These are phyloP conservation scores for Phycodurus eques DNA, from an alignment of 2,113 vertebrate genomes.

Conservation along the genomic window DNA sequence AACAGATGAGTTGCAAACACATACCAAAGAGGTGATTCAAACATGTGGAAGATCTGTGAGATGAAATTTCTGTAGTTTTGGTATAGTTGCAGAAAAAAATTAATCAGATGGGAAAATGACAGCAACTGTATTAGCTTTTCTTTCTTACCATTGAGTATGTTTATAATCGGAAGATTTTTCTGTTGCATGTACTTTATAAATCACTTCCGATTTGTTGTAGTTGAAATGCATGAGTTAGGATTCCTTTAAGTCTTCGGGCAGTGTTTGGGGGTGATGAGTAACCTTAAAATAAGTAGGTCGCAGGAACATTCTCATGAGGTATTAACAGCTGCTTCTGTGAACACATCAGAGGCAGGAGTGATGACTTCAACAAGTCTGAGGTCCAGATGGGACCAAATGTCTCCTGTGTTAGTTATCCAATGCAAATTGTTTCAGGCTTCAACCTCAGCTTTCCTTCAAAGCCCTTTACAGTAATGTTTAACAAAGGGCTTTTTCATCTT, in stretches of 20 bases:
- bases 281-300: not conserved
- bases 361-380: constrained; percentile 29
- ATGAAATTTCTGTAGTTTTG: not conserved
- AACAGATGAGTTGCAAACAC: not conserved
- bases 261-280: constrained; percentile 4
- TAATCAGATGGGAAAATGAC: no score
- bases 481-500: not conserved
- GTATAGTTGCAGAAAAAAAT: not conserved
- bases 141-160: not conserved
- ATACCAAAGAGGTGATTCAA: not conserved
- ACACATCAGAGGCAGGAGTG: constrained; percentile 6
- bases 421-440: constrained; percentile 7
- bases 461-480: not conserved
- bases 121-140: not conserved
- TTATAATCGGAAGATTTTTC: not conserved
- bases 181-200: not conserved
- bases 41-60: not conserved
- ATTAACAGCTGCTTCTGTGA: constrained; percentile 27
- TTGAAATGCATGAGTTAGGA: constrained; percentile 1
- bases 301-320: constrained; percentile 3
- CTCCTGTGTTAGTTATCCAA: constrained; percentile 13
- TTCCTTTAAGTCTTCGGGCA: constrained; percentile 6
- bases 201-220: not conserved
- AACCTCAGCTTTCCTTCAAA: constrained; percentile 5
- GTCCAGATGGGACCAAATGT: constrained; percentile 29